A percentile compares a stretch with the other conserved stretches of the same genome.
These are phyloP conservation scores for Chromobotia macracanthus DNA, from an alignment of 2,797 vertebrate species.

Conservation along the genomic window DNA sequence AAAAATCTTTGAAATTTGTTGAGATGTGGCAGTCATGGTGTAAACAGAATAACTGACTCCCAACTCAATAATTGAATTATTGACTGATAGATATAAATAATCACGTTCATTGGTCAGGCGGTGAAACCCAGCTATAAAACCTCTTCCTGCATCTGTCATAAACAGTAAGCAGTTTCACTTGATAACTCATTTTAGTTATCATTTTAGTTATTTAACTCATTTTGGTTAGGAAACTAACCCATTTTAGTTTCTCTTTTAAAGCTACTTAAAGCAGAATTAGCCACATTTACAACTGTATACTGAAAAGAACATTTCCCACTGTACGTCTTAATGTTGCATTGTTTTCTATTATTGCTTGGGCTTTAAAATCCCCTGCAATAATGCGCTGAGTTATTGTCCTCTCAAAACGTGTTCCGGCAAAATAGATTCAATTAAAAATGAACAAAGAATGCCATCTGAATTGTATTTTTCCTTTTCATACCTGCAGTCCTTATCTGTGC, in stretches of 20 bases:
- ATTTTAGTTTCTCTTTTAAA: slow-evolving; percentile 60
- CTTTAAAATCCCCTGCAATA: slow-evolving; percentile 62
- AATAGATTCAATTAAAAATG: slow-evolving; percentile 62
- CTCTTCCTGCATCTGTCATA: slow-evolving; percentile 67
- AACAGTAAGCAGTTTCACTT: slow-evolving; percentile 64
- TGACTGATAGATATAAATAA: slow-evolving; percentile 79
- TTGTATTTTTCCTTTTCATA: slow-evolving; percentile 63
- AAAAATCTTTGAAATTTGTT: background rate
- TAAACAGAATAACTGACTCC: background rate
- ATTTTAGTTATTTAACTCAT: too few species aligned
- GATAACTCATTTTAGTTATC: too few species aligned
- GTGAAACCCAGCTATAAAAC: slow-evolving; percentile 75
- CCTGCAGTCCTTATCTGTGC: slow-evolving; percentile 51
- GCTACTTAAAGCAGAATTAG: slow-evolving; percentile 20
- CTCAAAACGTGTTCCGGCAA: slow-evolving; percentile 49
- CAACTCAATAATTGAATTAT: background rate
- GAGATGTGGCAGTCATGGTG: background rate
- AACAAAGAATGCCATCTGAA: slow-evolving; percentile 61
- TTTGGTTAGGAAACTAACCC: too few species aligned
- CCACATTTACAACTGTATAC: slow-evolving; percentile 50
- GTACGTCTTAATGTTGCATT: slow-evolving; percentile 47
- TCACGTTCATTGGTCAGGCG: slow-evolving; percentile 77
- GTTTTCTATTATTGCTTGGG: slow-evolving; percentile 64
- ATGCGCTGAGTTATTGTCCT: slow-evolving; percentile 61
- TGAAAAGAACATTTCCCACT: slow-evolving; percentile 47